phyloP scores from a whole-genome alignment of 1,140 invertebrate genomes.

The Aphidius gifuensis region DNA sequence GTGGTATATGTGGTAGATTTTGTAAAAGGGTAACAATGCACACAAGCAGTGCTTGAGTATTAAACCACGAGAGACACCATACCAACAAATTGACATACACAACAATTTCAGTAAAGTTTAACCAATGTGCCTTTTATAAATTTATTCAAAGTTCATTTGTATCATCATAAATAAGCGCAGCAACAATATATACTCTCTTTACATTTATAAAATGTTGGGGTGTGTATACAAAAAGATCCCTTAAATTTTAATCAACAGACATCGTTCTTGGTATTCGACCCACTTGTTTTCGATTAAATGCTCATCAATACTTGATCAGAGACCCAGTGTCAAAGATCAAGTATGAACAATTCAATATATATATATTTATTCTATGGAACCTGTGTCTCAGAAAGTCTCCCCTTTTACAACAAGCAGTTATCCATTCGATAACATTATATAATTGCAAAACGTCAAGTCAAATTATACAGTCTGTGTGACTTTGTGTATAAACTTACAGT shows the following conservation, averaged over 20 bases:
- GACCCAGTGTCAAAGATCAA: constrained; percentile 14
- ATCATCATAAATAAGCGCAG: not conserved
- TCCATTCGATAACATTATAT: too few species aligned
- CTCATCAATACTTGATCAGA: constrained; percentile 16
- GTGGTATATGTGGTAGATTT: not conserved
- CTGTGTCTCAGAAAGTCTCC: too few species aligned
- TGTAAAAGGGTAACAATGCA: not conserved
- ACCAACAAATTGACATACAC: constrained; percentile 18
- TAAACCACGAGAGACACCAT: constrained; percentile 10
- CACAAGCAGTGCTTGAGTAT: too few species aligned
- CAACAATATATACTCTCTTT: too few species aligned
- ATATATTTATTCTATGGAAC: too few species aligned
- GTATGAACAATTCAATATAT: not conserved
- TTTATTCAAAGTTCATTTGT: not conserved
- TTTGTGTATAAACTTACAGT: too few species aligned
- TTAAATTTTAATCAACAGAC: constrained; percentile 9
- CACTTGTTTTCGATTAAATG: constrained; percentile 24
- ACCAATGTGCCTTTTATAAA: constrained; percentile 1
- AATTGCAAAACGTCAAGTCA: too few species aligned
- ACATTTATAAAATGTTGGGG: too few species aligned
- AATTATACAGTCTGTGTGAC: too few species aligned
- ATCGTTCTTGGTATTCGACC: constrained; percentile 10
- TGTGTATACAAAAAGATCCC: not conserved
- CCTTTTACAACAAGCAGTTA: too few species aligned
- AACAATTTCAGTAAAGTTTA: not conserved